Base-by-base conservation (phyloP, 1,140 invertebrate species). In the Potamilus streckersoni region DNA sequence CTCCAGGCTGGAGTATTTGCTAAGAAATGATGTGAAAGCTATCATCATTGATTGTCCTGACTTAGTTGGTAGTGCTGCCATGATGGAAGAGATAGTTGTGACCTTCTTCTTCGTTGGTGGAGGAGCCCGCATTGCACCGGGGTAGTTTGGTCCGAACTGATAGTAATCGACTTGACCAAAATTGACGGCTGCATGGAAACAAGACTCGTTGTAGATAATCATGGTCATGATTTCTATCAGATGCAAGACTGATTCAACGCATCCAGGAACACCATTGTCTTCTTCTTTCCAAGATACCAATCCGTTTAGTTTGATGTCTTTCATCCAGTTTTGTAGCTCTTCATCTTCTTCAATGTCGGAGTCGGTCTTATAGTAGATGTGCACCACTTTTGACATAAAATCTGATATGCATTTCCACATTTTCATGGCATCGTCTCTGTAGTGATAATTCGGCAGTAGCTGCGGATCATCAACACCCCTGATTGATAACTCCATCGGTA, bases 141-240 rank as follows among this genome's bases (percentile, higher is more conserved):
- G 75, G 58, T 76, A 72, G 38, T 76, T 76, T 59, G 75, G 75
- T 27, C 75, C 75, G 31, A 71, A 76, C n/a, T 58, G 31, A 56
- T 67, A 76, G 75, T 76, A 76, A 71, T 76, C 75, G 13, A 66
- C 55, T 59, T 76, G 75, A 14, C 69, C 58, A 60, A 71, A 76
- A 56, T 76, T 76, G 57, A 76, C n/a, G 19, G 75, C 69, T 15
- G 75, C 20, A 62, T 76, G 75, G 23, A 58, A 76, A 56, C 64
- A 70, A 61, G 69, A 71, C 12, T 57, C 66, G 62, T 66, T 65
- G 63, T 68, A 76, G 15, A 76, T 76, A 16, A 71, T 71, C 64
- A 68, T 72, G 12, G 75, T 49, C 4, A 68, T 2, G 14, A 71
- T 16, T 55, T 76, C 75, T 0, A 60, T 58, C 2, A 76, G 19